These are phyloP conservation scores for Amiota communis DNA, from an alignment of 2,888 invertebrate genomes.

Conservation along the genomic window DNA sequence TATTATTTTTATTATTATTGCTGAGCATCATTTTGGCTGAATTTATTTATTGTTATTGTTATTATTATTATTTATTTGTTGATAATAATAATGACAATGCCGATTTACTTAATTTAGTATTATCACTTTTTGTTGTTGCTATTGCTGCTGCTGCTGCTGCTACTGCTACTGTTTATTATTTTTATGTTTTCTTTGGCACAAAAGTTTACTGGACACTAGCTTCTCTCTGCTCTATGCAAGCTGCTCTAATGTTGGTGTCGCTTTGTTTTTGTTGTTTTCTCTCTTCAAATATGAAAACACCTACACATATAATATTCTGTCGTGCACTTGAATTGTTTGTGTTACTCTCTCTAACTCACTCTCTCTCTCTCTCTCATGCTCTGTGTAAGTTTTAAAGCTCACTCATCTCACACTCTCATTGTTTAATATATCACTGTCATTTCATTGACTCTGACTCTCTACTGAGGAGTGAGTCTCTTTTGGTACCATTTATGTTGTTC, in stretches of 20 bases:
- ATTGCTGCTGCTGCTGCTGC: not conserved
- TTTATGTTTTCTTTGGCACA: not conserved
- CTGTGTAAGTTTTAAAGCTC: not conserved
- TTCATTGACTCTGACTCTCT: not conserved
- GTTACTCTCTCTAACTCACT: slow-evolving; percentile 3
- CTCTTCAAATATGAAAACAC: not conserved
- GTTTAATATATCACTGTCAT: not conserved
- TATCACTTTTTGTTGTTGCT: slow-evolving; percentile 11
- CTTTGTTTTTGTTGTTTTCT: not conserved
- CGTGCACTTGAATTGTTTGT: not conserved
- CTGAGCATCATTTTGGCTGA: slow-evolving; percentile 10
- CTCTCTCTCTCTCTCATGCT: not conserved
- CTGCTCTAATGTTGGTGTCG: not conserved
- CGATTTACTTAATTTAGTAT: slow-evolving; percentile 19
- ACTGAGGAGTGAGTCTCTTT: too few species aligned
- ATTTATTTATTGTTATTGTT: slow-evolving; percentile 14
- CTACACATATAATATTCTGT: not conserved
- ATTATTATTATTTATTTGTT: slow-evolving; percentile 13
- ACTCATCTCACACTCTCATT: not conserved
- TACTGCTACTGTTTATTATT: not conserved
- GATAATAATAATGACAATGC: not conserved
- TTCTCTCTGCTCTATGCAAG: not conserved
- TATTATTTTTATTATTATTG: slow-evolving; percentile 16
- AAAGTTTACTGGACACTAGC: not conserved
- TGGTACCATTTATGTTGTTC: not conserved